Evolutionary conservation across 2,888 invertebrate species (phyloP).

Genomic region (Pyrrhia umbra): DNA sequence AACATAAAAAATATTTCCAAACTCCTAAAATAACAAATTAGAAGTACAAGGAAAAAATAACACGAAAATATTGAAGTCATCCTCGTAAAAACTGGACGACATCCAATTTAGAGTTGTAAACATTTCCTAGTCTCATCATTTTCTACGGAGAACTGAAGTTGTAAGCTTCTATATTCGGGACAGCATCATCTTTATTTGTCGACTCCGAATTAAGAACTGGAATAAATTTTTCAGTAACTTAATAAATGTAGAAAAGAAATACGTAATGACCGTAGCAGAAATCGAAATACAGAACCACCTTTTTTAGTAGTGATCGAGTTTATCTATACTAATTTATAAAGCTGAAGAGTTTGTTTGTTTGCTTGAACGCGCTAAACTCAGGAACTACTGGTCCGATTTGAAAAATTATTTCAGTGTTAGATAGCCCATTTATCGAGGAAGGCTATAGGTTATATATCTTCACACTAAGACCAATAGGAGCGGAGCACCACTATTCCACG

Average conservation of each 20-base stretch:
- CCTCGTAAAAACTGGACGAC: slow-evolving; percentile 42
- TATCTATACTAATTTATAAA: too few species aligned
- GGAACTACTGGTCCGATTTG: too few species aligned
- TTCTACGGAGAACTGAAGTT: slow-evolving; percentile 30
- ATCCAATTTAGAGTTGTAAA: slow-evolving; percentile 50
- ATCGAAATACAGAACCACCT: too few species aligned
- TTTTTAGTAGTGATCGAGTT: too few species aligned
- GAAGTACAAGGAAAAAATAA: slow-evolving; percentile 20
- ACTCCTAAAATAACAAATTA: background rate
- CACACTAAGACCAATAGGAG: too few species aligned
- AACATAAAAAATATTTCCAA: background rate
- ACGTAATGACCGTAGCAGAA: too few species aligned
- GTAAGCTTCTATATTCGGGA: slow-evolving; percentile 50
- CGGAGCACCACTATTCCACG: too few species aligned
- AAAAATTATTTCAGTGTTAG: too few species aligned
- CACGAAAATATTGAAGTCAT: slow-evolving; percentile 11
- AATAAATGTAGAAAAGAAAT: background rate
- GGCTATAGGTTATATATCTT: too few species aligned
- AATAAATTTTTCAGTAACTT: background rate
- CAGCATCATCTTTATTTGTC: slow-evolving; percentile 34
- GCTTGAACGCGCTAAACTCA: too few species aligned
- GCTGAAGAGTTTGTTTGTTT: too few species aligned
- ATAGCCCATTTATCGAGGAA: too few species aligned
- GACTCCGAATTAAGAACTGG: slow-evolving; percentile 1
- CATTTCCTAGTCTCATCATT: slow-evolving; percentile 29